Base-by-base conservation (phyloP, 2,888 invertebrate species). In the Theretra japonica region DNA sequence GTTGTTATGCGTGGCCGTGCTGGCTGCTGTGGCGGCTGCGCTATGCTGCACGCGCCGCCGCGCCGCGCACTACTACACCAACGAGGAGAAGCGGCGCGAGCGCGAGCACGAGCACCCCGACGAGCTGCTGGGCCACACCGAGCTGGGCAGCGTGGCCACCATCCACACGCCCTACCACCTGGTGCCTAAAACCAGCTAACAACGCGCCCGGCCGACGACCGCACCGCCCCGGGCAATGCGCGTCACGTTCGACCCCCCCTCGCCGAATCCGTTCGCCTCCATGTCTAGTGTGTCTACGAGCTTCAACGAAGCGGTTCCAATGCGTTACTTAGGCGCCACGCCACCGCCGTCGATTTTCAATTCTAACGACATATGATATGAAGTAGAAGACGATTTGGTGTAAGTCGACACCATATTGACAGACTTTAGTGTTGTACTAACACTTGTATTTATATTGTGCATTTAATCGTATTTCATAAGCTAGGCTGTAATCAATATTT, bases 1-100 rank as follows among this genome's bases (percentile, higher is more conserved):
- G 83, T 75, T 94, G 70, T 75, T 94, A 21, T 86, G 90, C 25
- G 87, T 93, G 19, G 90, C 93, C 0, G 85, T 93, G 53, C 73
- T 94, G 41, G 90, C 96, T 3, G 96, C 96, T 0, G 94, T 95
- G 56, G 93, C 96, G 1, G 95, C 94, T 0, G 95, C 95, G 2
- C 90, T 97, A 70, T 95, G 96, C 80, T 97, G 96, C 80, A 96
- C 96, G 79, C 95, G 96, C 60, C 96, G 96, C 73, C 95, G 96
- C 76, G 96, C 96, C 5, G 96, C 96, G 5, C 95, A 96, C 68
- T 97, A 97, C 89, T 97, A 97, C 86, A 97, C 97, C 15, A 96
- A 97, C 84, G 97, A 97, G 88, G 97, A 97, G 85, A 96, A 96
- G 76, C 85, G 92, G 1, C 85, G 89, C 8, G 90, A 91, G 76